phyloP scores from a whole-genome alignment of 2,113 vertebrate genomes.

The Colinus virginianus region DNA sequence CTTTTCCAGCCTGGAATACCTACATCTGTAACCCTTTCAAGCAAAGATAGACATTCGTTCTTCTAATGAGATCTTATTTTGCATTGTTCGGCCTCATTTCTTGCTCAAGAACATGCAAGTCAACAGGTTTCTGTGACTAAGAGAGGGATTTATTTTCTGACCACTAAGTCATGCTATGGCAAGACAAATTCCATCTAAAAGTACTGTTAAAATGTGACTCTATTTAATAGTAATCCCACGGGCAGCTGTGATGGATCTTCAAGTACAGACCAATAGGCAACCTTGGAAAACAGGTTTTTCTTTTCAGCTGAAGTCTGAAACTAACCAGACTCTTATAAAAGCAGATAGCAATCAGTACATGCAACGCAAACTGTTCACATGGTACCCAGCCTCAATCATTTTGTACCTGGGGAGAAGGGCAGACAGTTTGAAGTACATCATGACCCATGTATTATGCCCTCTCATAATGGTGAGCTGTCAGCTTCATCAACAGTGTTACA shows the following conservation, averaged over 20 bases:
- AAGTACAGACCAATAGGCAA: not conserved
- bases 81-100: not conserved
- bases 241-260: not conserved
- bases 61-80: not conserved
- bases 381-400: not conserved
- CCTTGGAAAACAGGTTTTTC: not conserved
- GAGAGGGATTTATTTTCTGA: not conserved
- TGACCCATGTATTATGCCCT: not conserved
- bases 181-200: not conserved
- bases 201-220: not conserved
- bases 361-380: accelerated
- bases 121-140: not conserved
- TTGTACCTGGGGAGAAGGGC: not conserved
- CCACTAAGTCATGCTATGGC: not conserved
- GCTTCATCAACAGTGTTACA: not conserved
- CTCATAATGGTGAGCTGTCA: not conserved
- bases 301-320: not conserved
- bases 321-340: not conserved
- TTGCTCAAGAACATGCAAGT: not conserved
- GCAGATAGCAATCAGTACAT: not conserved
- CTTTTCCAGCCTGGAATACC: not conserved
- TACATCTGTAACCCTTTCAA: not conserved
- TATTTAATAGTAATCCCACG: not conserved
- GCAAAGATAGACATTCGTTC: not conserved
- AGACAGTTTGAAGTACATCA: not conserved